Evolutionary conservation across 2,797 vertebrate genomes (phyloP).

Genomic region (Lophotriccus pileatus): DNA sequence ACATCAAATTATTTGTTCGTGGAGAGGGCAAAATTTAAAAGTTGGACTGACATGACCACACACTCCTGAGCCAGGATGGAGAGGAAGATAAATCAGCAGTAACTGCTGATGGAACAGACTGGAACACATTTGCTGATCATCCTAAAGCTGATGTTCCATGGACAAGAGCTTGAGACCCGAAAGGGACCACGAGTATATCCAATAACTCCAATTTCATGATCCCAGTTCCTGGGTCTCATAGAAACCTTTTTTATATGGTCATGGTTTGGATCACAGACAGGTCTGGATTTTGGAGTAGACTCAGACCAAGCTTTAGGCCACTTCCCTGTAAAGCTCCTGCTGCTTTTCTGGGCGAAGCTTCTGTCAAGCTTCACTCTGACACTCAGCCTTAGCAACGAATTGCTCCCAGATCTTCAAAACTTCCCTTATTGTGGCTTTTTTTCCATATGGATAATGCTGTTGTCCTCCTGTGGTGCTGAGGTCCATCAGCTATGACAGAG

Average conservation of each 20-base stretch:
- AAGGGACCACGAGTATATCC: background rate
- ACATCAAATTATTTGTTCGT: background rate
- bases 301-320: background rate
- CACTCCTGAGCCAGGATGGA: background rate
- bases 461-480: background rate
- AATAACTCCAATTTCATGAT: background rate
- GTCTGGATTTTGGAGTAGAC: background rate
- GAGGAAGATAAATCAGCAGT: background rate
- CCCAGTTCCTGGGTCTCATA: fast-evolving
- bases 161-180: background rate
- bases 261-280: background rate
- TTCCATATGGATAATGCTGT: background rate
- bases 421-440: background rate
- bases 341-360: background rate
- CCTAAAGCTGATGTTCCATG: background rate
- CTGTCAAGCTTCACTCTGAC: background rate
- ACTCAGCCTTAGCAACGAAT: background rate
- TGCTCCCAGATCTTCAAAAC: background rate
- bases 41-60: background rate
- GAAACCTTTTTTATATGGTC: background rate
- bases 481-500: background rate
- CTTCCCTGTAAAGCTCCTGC: background rate
- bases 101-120: background rate
- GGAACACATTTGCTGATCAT: background rate
- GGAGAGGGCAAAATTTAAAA: background rate